Evolutionary conservation across 2,797 vertebrate species (phyloP), one percentile per base, ranked within the genome.

Genomic region (Myripristis murdjan): DNA sequence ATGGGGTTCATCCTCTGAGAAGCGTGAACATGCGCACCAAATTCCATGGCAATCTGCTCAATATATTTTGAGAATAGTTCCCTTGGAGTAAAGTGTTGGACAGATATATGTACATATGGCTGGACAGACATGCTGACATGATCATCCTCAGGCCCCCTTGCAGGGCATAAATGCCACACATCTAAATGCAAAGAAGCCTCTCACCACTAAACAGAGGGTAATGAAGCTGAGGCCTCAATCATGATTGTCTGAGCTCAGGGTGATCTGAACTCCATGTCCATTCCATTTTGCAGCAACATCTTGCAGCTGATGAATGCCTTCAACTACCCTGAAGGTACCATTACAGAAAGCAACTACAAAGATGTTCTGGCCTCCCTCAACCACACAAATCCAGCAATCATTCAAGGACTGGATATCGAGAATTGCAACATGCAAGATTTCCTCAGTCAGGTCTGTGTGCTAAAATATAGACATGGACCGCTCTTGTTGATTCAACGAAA

Each of bases 291-390:
- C 89, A 98, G 98, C 33, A 99, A 99, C 86, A 96, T 99, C 84
- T 71, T 97, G 79, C 90, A 92, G 2, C 87, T 99, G 75, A 87
- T 94, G 44, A 97, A 99, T 22, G 79, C 89, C 1, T 98, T 98
- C n/a, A 92, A 96, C 81, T 90, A 96, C 54, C 91, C 96, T 0
- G 97, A 97, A 71, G 92, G 89, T 59, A 93, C 66, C 0, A 92
- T 99, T 89, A 98, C 95, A 0, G 77, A 94, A 26, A 93, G 85
- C 5, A 98, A 97, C 91, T 98, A 98, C 2, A 0, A 85, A 0
- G 58, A 88, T 0, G 20, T 87, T 31, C 79, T 97, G 49, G 7
- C 5, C 0, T 6, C 61, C 1, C 93, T 81, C 52, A 98, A 96
- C 24, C n/a, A 14, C 33, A 95, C 95, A 0, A 0, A 88, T 31